Evolutionary conservation across 1,140 invertebrate species (phyloP), one percentile per base, ranked within the genome.

Genomic region (Megalonaias nervosa): DNA sequence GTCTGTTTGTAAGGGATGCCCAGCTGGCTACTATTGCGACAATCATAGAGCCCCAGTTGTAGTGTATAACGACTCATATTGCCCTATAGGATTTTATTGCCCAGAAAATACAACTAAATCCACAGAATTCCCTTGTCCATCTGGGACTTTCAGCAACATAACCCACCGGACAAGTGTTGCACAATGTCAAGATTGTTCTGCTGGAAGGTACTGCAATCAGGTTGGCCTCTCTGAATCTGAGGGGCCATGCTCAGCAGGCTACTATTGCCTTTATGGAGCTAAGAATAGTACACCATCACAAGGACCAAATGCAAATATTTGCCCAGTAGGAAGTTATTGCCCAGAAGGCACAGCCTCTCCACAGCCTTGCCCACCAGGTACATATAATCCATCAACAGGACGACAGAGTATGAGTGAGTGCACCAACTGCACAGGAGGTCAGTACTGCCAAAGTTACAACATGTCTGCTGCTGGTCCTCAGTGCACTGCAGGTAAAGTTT

Each of bases 11-110:
- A 89, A 89, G 67, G 74, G 69, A 13, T 90, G 89, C 66, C 86
- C 86, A 14, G 75, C 77, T 19, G 88, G 88, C 11, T 90, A 85
- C 73, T 90, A 81, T 82, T 90, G 89, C 82, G 86, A 90, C 77
- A 88, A 78, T 66, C 76, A 77, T 0, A 78, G 83, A 58, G 74
- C 78, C 55, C 87, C 89, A 26, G 87, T 90, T 55, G 86, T 88
- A 17, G 56, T 88, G 48, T 89, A 84, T 74, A 88, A 86, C 58
- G 74, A 77, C 67, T 82, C 87, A 14, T 60, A 81, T 23, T 90
- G 89, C 73, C 88, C 88, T 14, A 75, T 59, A 61, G 89, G 89
- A 11, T 85, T 74, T 70, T 89, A 87, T 70, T 89, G 88, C 66
- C 84, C 83, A 23, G 75, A 80, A 55, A 87, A 86, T 58, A 89